Percentiles rank a stretch among this genome's conserved stretches.
Evolutionary conservation across 2,888 invertebrate species (phyloP).

Genomic region (Leptinotarsa haldemani): DNA sequence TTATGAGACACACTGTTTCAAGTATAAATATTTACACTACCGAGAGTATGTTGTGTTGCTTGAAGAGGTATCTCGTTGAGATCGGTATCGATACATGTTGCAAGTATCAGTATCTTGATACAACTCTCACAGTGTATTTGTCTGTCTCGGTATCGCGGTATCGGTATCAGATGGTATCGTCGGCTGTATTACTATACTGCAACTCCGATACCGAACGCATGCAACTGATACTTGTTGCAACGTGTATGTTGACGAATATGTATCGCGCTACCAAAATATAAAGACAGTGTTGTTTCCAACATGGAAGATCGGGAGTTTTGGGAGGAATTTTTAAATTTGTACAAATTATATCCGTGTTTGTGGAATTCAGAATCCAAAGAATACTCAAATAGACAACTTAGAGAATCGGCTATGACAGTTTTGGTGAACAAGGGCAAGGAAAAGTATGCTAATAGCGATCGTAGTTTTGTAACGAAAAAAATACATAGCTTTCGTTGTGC

Average conservation of each 20-base stretch:
- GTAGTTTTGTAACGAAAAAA: constrained; percentile 22
- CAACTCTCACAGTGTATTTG: constrained; percentile 28
- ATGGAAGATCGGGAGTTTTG: constrained; percentile 17
- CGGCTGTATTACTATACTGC: constrained; percentile 1
- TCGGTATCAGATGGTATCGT: constrained; percentile 24
- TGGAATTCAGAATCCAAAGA: constrained; percentile 23
- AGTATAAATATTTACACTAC: too few species aligned
- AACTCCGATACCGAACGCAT: constrained; percentile 20
- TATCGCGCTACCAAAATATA: constrained; percentile 23
- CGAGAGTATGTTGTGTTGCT: too few species aligned
- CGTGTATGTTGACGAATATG: constrained; percentile 22
- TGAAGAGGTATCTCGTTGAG: constrained; percentile 5
- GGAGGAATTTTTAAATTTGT: constrained; percentile 18
- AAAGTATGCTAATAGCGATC: constrained; percentile 18
- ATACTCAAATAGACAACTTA: constrained; percentile 22
- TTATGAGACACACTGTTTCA: too few species aligned
- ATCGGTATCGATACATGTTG: constrained; percentile 25
- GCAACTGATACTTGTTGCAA: constrained; percentile 26
- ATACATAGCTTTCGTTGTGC: constrained; percentile 21
- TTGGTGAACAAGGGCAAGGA: constrained; percentile 10
- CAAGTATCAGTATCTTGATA: constrained; percentile 29
- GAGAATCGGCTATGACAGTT: constrained; percentile 19
- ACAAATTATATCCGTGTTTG: constrained; percentile 25
- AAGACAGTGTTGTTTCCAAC: constrained; percentile 19
- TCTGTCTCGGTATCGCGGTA: constrained; percentile 19